Percentiles rank a stretch among this genome's conserved stretches.
Evolutionary conservation across 1,140 invertebrate genomes (phyloP).

Genomic region (Drosophila pseudoananassae): DNA sequence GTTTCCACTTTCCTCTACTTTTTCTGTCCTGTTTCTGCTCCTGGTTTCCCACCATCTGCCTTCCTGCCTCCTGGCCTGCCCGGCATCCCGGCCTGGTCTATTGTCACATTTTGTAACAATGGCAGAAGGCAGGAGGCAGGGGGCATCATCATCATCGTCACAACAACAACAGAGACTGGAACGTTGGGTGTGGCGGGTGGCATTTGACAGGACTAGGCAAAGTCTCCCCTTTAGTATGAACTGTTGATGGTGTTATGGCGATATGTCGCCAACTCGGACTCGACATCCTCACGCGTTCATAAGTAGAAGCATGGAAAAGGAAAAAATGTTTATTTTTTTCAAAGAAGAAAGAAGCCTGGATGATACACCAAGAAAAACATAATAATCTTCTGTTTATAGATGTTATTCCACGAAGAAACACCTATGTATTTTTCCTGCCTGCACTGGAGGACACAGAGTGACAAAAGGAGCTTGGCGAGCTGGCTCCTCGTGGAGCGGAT

Average conservation of each 20-base stretch:
- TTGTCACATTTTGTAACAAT: slow-evolving; percentile 78
- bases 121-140: slow-evolving; percentile 36
- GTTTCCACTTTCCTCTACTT: slow-evolving; percentile 11
- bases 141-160: slow-evolving; percentile 23
- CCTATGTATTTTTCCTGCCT: not conserved
- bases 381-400: not conserved
- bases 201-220: slow-evolving; percentile 15
- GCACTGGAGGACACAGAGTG: slow-evolving; percentile 15
- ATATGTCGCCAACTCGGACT: slow-evolving; percentile 65
- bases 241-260: slow-evolving; percentile 81
- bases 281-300: slow-evolving; percentile 50
- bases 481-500: slow-evolving; percentile 62
- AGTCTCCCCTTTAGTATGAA: slow-evolving; percentile 62
- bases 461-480: slow-evolving; percentile 14
- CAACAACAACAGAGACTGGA: slow-evolving; percentile 22
- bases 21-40: slow-evolving; percentile 11
- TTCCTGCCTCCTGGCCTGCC: not conserved
- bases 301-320: slow-evolving; percentile 66
- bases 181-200: slow-evolving; percentile 8
- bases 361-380: slow-evolving; percentile 24
- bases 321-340: slow-evolving; percentile 70
- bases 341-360: slow-evolving; percentile 36
- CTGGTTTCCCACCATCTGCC: slow-evolving; percentile 24
- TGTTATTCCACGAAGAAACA: not conserved
- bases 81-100: slow-evolving; percentile 39